These are phyloP conservation scores for Capitulum mitella DNA, from an alignment of 2,888 invertebrate species.

Conservation along the genomic window DNA sequence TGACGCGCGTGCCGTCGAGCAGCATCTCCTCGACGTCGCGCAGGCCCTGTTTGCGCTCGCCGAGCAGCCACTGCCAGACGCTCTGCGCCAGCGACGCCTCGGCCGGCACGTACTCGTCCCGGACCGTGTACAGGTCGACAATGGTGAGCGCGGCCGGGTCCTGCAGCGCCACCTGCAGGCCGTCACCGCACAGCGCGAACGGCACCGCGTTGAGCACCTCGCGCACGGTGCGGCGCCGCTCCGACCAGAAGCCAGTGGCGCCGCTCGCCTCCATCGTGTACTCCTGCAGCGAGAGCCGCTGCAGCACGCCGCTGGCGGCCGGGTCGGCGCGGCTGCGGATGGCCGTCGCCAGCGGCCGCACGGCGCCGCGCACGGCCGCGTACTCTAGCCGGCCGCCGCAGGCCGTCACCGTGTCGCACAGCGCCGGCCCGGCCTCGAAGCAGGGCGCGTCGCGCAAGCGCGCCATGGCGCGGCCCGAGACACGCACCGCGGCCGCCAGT, in stretches of 20 bases:
- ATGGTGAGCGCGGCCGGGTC: slow-evolving; percentile 62
- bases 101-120: slow-evolving; percentile 72
- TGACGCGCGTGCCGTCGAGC: slow-evolving; percentile 68
- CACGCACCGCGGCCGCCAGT: not conserved
- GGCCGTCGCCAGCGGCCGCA: slow-evolving; percentile 66
- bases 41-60: slow-evolving; percentile 68
- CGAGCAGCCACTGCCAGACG: slow-evolving; percentile 76
- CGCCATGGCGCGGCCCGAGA: not conserved
- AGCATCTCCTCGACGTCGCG: slow-evolving; percentile 83
- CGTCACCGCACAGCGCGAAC: slow-evolving; percentile 60
- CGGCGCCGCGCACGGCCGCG: slow-evolving; percentile 65
- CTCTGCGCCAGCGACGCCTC: slow-evolving; percentile 67
- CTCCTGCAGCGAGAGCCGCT: slow-evolving; percentile 54
- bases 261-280: not conserved
- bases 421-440: slow-evolving; percentile 56
- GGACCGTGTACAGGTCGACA: slow-evolving; percentile 70
- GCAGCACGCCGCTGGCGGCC: slow-evolving; percentile 66
- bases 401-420: slow-evolving; percentile 56
- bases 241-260: slow-evolving; percentile 48
- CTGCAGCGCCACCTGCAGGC: slow-evolving; percentile 58
- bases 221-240: slow-evolving; percentile 68
- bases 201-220: slow-evolving; percentile 72
- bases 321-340: slow-evolving; percentile 66
- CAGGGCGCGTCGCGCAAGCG: slow-evolving; percentile 58
- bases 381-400: slow-evolving; percentile 62